phyloP scores from a whole-genome alignment of 2,888 invertebrate genomes.

The Epinotia ramella region DNA sequence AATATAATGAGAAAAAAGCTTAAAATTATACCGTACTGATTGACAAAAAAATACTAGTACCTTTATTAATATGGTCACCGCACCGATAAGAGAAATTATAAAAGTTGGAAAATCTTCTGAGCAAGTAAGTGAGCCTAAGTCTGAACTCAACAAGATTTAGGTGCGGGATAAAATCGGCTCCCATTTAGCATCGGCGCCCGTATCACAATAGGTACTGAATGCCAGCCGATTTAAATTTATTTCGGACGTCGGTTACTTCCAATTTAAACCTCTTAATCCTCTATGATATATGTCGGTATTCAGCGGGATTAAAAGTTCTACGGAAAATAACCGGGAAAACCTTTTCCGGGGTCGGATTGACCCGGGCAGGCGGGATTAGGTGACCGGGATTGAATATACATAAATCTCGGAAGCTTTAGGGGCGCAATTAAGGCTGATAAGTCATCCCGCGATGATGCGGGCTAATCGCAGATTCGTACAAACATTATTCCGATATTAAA shows the following conservation, averaged over 20 bases:
- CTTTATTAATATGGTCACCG: neutral
- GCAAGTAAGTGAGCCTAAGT: constrained; percentile 62
- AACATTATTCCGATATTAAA: constrained; percentile 81
- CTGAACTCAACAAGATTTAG: constrained; percentile 72
- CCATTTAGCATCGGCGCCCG: constrained; percentile 81
- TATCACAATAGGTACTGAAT: constrained; percentile 81
- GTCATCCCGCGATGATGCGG: constrained; percentile 59
- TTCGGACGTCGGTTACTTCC: constrained; percentile 86
- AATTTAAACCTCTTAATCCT: constrained; percentile 86
- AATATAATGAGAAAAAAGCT: too few relatives aligned
- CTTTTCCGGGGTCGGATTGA: constrained; percentile 85
- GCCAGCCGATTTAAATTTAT: constrained; percentile 85
- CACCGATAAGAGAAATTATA: neutral
- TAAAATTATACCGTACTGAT: too few relatives aligned
- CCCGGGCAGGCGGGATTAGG: constrained; percentile 83
- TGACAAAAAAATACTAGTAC: too few relatives aligned
- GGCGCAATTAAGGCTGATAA: constrained; percentile 83
- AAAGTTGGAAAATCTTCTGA: neutral
- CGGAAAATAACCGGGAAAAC: constrained; percentile 86
- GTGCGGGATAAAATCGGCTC: constrained; percentile 77
- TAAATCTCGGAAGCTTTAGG: constrained; percentile 83
- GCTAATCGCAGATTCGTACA: constrained; percentile 67
- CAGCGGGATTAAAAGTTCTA: constrained; percentile 85
- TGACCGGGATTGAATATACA: constrained; percentile 84
- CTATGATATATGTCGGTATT: constrained; percentile 86